A percentile compares a stretch with the other conserved stretches of the same genome.
Conservation (phyloP, 1,140 invertebrate genomes). For the Drosophila equinoxialis region DNA sequence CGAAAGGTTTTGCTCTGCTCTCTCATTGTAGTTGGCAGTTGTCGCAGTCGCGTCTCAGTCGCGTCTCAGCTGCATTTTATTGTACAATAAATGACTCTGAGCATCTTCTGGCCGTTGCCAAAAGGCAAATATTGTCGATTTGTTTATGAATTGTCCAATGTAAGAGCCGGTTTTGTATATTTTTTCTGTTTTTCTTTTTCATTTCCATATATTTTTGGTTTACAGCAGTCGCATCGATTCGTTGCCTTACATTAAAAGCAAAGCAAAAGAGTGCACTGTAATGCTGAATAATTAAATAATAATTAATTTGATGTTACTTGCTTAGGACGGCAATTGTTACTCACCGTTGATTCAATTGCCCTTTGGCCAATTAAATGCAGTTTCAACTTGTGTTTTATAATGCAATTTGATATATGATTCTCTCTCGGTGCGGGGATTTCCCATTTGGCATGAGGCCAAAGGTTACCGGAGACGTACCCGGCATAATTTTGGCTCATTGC, state of each 20-base stretch:
- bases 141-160: slow-evolving; percentile 55
- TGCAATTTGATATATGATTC: background rate
- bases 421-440: slow-evolving; percentile 30
- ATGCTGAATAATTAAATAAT: slow-evolving; percentile 58
- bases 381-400: background rate
- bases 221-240: slow-evolving; percentile 6
- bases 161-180: slow-evolving; percentile 57
- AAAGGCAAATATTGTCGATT: slow-evolving; percentile 55
- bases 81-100: slow-evolving; percentile 58
- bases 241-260: background rate
- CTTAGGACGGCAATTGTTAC: too few relatives aligned
- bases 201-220: background rate
- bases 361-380: slow-evolving; percentile 64
- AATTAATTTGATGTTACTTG: slow-evolving; percentile 37
- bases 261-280: slow-evolving; percentile 38
- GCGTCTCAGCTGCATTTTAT: slow-evolving; percentile 48
- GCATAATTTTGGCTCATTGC: slow-evolving; percentile 36
- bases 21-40: background rate
- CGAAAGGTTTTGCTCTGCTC: slow-evolving; percentile 56
- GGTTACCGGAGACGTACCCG: slow-evolving; percentile 9
- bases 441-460: slow-evolving; percentile 12
- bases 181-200: slow-evolving; percentile 22
- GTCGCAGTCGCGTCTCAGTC: slow-evolving; percentile 25
- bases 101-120: slow-evolving; percentile 29
- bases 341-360: slow-evolving; percentile 25